phyloP scores from a whole-genome alignment of 2,888 invertebrate species.

The Eupithecia tripunctaria region DNA sequence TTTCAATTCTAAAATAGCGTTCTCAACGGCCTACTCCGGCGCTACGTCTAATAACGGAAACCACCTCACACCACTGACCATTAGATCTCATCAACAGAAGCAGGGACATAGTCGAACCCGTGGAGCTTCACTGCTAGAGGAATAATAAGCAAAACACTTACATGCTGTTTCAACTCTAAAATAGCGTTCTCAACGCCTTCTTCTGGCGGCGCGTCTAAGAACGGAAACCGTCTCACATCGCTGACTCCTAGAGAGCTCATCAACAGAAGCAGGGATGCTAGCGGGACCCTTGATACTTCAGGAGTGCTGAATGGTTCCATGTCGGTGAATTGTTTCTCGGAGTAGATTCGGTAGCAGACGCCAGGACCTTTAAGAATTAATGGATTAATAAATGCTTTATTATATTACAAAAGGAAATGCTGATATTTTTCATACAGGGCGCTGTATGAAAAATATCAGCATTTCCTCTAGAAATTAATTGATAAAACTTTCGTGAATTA shows the following conservation, averaged over 20 bases:
- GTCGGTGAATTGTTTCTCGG: conserved; percentile 91
- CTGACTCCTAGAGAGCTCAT: conserved; percentile 97
- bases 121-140: conserved; percentile 87
- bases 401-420: neutral
- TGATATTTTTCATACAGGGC: too few relatives aligned
- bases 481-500: too few relatives aligned
- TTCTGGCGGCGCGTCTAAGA: conserved; percentile 95
- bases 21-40: conserved; percentile 91
- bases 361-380: conserved; percentile 89
- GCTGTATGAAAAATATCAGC: too few relatives aligned
- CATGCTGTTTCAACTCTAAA: conserved; percentile 93
- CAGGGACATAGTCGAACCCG: conserved; percentile 96
- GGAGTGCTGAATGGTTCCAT: conserved; percentile 95
- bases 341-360: conserved; percentile 95
- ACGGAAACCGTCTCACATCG: conserved; percentile 96
- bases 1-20: conserved; percentile 93
- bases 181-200: conserved; percentile 95
- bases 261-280: conserved; percentile 95
- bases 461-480: too few relatives aligned
- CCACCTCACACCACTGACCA: conserved; percentile 93
- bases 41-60: conserved; percentile 99
- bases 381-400: neutral
- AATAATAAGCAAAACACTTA: conserved; percentile 51
- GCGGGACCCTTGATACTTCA: conserved; percentile 96
- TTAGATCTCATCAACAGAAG: conserved; percentile 97